These are phyloP conservation scores for Diacarnus erythraeanus DNA, from an alignment of 37 sponge, comb jelly and placozoan genomes.

Conservation along the genomic window DNA sequence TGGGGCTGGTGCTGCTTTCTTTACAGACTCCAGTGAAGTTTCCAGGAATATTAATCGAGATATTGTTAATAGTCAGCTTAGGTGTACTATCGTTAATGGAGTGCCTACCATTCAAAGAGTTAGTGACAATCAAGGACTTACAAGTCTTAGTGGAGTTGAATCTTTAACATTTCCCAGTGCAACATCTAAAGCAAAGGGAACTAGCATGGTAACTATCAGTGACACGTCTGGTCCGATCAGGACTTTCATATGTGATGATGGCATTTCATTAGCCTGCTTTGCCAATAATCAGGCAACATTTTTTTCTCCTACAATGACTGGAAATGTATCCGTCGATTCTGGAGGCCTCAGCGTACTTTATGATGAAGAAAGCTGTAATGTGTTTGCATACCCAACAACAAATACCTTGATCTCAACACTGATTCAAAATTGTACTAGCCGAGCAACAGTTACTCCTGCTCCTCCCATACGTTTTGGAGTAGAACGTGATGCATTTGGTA, in stretches of 20 bases:
- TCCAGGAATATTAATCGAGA: neutral
- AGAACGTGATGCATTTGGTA: neutral
- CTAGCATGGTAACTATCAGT: neutral
- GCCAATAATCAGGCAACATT: neutral
- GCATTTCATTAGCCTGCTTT: neutral
- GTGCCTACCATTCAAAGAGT: neutral
- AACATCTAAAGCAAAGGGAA: neutral
- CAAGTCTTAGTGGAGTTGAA: neutral
- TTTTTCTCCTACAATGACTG: neutral
- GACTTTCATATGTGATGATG: neutral
- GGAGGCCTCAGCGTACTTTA: neutral
- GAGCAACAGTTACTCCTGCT: neutral
- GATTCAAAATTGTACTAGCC: no score
- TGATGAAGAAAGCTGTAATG: neutral
- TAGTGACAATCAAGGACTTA: neutral
- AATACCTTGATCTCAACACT: neutral
- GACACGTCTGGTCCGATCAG: neutral
- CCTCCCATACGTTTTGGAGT: neutral
- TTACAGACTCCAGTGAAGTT: neutral
- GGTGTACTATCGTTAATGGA: neutral
- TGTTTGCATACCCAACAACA: conserved; percentile 4
- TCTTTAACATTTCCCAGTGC: neutral
- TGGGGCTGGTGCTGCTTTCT: neutral
- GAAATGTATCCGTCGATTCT: neutral
- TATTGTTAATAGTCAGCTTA: neutral